Conservation (phyloP, 2,113 vertebrate genomes). For the Phainopepla nitens region DNA sequence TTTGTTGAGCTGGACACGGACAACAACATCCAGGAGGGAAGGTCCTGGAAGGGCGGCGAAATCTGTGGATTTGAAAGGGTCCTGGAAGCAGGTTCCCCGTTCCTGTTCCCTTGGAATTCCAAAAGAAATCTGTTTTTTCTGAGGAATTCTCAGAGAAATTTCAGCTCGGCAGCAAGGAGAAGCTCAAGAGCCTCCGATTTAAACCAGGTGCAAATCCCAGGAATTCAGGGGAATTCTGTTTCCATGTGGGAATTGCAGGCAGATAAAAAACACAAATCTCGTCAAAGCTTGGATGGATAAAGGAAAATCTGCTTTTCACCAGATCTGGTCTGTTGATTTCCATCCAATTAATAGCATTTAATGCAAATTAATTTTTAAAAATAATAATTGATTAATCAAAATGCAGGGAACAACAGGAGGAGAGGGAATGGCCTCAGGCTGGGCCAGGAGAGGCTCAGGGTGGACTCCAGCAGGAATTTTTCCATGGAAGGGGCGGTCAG, state of each 20-base stretch:
- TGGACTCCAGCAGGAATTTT: no score
- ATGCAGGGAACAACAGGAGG: no score
- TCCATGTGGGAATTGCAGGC: background rate
- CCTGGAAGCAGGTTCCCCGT: background rate
- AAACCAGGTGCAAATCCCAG: background rate
- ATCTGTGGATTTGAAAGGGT: background rate
- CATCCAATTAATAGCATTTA: background rate
- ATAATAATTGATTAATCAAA: no score
- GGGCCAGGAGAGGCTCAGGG: no score
- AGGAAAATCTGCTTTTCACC: fast-evolving
- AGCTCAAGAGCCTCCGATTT: fast-evolving
- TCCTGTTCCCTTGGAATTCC: background rate
- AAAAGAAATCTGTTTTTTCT: background rate
- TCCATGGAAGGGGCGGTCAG: no score
- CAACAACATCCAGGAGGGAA: background rate
- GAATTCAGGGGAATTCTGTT: no score
- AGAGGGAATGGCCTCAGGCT: no score
- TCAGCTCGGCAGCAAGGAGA: background rate
- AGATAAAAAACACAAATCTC: background rate
- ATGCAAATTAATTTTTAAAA: background rate
- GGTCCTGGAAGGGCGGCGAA: fast-evolving
- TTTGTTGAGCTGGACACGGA: background rate
- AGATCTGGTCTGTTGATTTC: fast-evolving
- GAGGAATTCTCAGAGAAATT: background rate
- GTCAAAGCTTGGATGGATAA: background rate